Percentiles rank a stretch among this genome's conserved stretches.
Evolutionary conservation across 2,113 vertebrate species (phyloP).

Genomic region (Fregata magnificens): DNA sequence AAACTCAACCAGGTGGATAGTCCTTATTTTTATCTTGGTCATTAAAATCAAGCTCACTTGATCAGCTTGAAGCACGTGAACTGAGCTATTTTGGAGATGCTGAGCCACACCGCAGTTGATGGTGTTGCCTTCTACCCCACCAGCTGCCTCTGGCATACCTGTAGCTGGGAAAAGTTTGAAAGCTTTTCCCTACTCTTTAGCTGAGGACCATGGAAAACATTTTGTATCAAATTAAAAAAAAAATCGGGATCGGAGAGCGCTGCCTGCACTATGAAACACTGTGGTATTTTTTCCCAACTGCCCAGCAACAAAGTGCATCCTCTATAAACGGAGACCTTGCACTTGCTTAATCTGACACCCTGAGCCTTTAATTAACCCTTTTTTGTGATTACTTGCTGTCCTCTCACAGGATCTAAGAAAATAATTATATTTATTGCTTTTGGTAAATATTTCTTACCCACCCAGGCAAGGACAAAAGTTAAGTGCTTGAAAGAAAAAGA

Average conservation of each 20-base stretch:
- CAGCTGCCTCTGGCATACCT: background rate
- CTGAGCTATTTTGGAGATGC: background rate
- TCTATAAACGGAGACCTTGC: background rate
- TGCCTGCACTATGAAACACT: background rate
- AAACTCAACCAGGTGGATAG: background rate
- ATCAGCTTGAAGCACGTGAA: background rate
- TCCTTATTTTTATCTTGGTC: background rate
- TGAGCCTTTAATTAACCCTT: background rate
- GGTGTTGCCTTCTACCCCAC: background rate
- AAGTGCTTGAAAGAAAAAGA: background rate
- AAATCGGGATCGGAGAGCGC: background rate
- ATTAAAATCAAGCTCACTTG: background rate
- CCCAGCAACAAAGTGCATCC: background rate
- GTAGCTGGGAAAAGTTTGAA: background rate
- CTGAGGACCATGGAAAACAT: background rate
- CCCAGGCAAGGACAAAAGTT: background rate
- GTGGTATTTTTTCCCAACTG: background rate
- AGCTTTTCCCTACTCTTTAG: background rate
- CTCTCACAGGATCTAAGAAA: background rate
- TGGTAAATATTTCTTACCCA: background rate
- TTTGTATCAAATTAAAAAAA: background rate
- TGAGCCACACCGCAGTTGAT: background rate
- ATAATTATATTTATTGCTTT: background rate
- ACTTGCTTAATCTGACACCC: background rate
- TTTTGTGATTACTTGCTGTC: background rate